Evolutionary conservation across 2,888 invertebrate species (phyloP).

Genomic region (Scotopteryx bipunctaria): DNA sequence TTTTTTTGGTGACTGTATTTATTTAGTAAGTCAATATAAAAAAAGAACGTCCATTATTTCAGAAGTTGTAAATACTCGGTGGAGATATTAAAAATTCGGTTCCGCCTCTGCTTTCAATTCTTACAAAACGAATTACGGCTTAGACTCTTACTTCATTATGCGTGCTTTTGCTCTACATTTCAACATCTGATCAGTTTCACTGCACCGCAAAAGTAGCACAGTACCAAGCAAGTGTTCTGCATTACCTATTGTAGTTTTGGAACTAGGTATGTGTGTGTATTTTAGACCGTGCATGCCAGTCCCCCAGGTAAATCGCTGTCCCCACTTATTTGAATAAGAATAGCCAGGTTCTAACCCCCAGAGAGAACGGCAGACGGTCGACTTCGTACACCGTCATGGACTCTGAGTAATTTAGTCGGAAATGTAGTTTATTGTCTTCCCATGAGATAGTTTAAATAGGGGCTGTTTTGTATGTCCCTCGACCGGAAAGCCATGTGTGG

Average conservation of each 20-base stretch:
- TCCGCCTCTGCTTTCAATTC: no score
- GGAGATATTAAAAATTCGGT: no score
- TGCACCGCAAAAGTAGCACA: neutral
- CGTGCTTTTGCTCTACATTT: no score
- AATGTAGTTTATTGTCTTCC: constrained; percentile 48
- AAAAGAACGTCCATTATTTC: no score
- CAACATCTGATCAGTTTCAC: constrained; percentile 2
- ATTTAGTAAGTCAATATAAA: no score
- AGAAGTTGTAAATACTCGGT: no score
- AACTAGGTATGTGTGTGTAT: constrained; percentile 31
- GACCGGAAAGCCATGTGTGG: neutral
- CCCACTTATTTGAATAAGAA: constrained; percentile 79
- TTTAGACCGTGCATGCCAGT: constrained; percentile 44
- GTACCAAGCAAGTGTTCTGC: constrained; percentile 6
- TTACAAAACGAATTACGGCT: no score
- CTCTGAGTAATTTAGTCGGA: constrained; percentile 50
- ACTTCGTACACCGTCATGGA: constrained; percentile 52
- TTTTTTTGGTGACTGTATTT: no score
- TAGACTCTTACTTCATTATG: neutral
- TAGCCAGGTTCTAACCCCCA: constrained; percentile 57
- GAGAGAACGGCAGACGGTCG: constrained; percentile 50
- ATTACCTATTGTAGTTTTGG: constrained; percentile 23
- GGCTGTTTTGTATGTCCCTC: constrained; percentile 21
- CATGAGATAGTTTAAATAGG: constrained; percentile 30
- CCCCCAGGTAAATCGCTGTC: constrained; percentile 65